phyloP scores from a whole-genome alignment of 2,888 invertebrate species.

The Baccha elongata region DNA sequence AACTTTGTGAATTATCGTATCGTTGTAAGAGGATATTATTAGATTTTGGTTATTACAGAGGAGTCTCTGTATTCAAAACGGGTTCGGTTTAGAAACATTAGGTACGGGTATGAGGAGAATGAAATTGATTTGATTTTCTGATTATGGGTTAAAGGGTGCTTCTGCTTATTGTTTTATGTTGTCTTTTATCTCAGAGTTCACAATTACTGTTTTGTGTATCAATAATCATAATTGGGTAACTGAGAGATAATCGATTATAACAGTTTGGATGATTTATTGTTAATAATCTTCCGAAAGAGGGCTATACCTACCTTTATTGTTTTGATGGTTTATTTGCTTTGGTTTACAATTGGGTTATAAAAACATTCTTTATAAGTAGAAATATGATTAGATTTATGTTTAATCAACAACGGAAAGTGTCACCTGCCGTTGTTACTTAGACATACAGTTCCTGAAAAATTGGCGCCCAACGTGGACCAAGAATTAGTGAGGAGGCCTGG shows the following conservation, averaged over 20 bases:
- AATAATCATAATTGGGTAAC: slow-evolving; percentile 15
- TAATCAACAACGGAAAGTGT: no score
- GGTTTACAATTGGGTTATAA: no score
- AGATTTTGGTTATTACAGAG: slow-evolving; percentile 58
- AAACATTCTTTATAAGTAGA: no score
- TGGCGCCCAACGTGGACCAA: no score
- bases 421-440: no score
- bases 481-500: no score
- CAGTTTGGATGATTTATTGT: no score
- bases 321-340: no score
- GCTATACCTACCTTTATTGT: no score
- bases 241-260: not conserved
- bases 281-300: no score
- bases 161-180: slow-evolving; percentile 36
- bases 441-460: no score
- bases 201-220: slow-evolving; percentile 7
- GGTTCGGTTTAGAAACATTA: not conserved
- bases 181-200: not conserved
- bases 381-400: no score
- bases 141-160: slow-evolving; percentile 38
- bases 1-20: slow-evolving; percentile 46
- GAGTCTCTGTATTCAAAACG: not conserved
- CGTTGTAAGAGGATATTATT: slow-evolving; percentile 58
- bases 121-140: slow-evolving; percentile 56
- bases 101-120: not conserved